Conservation (phyloP, 2,888 invertebrate species). For the Nasonovia ribisnigri region DNA sequence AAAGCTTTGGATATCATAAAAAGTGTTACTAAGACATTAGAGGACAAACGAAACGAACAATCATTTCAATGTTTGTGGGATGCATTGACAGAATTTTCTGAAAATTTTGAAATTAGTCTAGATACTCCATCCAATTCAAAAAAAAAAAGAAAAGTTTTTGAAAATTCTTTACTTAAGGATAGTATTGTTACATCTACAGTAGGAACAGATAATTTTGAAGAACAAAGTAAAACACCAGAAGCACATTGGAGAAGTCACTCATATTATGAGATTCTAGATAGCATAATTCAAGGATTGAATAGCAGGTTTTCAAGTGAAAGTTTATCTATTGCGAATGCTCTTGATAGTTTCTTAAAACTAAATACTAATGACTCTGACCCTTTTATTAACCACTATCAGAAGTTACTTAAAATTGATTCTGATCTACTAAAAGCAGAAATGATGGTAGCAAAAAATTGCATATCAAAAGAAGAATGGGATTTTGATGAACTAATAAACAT, state of each 20-base stretch:
- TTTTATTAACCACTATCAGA: conserved; percentile 38
- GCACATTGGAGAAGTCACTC: conserved; percentile 31
- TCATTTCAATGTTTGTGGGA: conserved; percentile 40
- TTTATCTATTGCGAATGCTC: conserved; percentile 11
- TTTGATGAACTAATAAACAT: conserved; percentile 29
- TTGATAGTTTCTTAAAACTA: conserved; percentile 28
- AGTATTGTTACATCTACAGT: conserved; percentile 13
- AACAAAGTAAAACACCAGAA: background rate
- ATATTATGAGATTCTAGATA: conserved; percentile 26
- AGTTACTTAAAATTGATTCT: conserved; percentile 12
- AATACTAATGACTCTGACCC: conserved; percentile 25
- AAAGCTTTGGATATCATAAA: conserved; percentile 14
- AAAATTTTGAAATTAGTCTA: conserved; percentile 27
- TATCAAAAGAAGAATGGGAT: conserved; percentile 34
- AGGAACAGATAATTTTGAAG: background rate
- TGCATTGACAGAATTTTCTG: background rate
- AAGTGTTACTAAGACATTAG: conserved; percentile 17
- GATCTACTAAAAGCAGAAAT: conserved; percentile 36
- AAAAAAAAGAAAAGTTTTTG: conserved; percentile 25
- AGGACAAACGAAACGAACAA: conserved; percentile 28
- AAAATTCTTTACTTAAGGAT: conserved; percentile 23
- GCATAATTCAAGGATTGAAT: conserved; percentile 9
- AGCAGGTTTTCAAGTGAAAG: conserved; percentile 30
- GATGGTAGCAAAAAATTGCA: conserved; percentile 39
- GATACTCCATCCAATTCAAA: conserved; percentile 4